Conservation (phyloP, 2,797 vertebrate species). For the Parotocinclus haroldoi region DNA sequence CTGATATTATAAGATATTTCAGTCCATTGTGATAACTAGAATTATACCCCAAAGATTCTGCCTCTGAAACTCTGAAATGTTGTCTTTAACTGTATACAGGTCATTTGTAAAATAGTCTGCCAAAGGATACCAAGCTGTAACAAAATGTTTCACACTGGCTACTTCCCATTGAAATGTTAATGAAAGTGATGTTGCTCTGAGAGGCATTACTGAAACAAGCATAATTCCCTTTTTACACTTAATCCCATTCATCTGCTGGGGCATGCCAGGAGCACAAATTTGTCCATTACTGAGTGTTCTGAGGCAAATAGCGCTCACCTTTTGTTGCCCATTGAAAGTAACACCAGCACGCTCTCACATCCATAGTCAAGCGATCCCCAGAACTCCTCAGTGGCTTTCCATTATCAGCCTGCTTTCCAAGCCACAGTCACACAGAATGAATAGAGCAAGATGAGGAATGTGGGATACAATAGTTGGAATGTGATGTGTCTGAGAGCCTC, state of each 20-base stretch:
- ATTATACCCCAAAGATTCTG: conserved; percentile 13
- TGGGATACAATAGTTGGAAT: conserved; percentile 76
- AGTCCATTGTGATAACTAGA: conserved; percentile 10
- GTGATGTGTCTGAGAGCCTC: conserved; percentile 68
- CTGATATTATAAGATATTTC: conserved; percentile 26
- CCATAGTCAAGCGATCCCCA: conserved; percentile 54
- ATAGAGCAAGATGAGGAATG: conserved; percentile 74
- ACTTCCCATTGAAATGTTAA: conserved; percentile 26
- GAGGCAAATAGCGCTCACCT: conserved; percentile 60
- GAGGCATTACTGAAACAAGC: conserved; percentile 20
- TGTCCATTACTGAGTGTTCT: conserved; percentile 68
- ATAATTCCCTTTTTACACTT: conserved; percentile 22
- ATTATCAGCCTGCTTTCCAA: conserved; percentile 62
- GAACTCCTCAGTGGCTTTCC: conserved; percentile 62
- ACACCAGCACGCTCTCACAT: conserved; percentile 64
- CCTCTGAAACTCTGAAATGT: neutral
- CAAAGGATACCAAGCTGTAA: conserved; percentile 11
- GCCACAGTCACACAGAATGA: conserved; percentile 70
- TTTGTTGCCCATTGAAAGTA: conserved; percentile 71
- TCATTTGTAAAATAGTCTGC: conserved; percentile 4
- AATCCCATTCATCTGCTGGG: conserved; percentile 14
- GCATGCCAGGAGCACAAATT: conserved; percentile 62
- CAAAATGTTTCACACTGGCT: conserved; percentile 21
- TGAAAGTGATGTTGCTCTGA: conserved; percentile 11
- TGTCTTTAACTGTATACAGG: neutral